A percentile compares a stretch with the other conserved stretches of the same genome.
Evolutionary conservation across 53 echinoderm and acorn worm species (phyloP).

Genomic region (Actinopyga echinites): DNA sequence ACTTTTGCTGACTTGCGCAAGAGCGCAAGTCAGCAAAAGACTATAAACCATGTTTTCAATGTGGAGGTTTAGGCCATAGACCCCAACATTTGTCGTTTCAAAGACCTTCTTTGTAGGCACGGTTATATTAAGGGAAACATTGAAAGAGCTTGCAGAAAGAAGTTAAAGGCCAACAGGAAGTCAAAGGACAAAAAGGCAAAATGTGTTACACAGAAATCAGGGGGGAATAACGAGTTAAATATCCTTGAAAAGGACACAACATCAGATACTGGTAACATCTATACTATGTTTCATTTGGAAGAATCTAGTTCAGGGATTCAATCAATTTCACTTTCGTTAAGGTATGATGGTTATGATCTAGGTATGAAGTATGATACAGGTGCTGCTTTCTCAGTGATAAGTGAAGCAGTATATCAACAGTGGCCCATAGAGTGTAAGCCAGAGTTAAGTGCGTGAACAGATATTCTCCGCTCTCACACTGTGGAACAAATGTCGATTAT

Average conservation of each 20-base stretch:
- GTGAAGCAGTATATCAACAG: neutral
- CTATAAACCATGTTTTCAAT: conserved; percentile 1
- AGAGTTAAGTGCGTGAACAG: neutral
- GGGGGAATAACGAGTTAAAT: neutral
- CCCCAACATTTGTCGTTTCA: neutral
- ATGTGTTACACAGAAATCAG: neutral
- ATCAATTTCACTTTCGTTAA: neutral
- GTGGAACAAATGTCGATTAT: neutral
- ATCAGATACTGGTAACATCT: neutral
- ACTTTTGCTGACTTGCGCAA: too few relatives aligned
- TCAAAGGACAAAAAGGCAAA: neutral
- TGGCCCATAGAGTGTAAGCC: neutral
- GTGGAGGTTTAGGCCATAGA: neutral
- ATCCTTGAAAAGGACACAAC: neutral
- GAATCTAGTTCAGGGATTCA: neutral
- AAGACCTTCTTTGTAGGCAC: neutral
- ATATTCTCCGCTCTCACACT: conserved; percentile 28
- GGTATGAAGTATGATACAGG: conserved; percentile 53
- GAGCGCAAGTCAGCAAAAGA: too few relatives aligned
- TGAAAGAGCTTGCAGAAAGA: neutral
- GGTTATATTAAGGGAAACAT: neutral
- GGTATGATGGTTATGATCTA: neutral
- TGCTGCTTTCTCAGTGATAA: conserved; percentile 10
- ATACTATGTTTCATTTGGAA: neutral
- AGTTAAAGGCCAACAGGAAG: neutral